phyloP scores from a whole-genome alignment of 2,797 vertebrate species.

The Clarias fuscus region DNA sequence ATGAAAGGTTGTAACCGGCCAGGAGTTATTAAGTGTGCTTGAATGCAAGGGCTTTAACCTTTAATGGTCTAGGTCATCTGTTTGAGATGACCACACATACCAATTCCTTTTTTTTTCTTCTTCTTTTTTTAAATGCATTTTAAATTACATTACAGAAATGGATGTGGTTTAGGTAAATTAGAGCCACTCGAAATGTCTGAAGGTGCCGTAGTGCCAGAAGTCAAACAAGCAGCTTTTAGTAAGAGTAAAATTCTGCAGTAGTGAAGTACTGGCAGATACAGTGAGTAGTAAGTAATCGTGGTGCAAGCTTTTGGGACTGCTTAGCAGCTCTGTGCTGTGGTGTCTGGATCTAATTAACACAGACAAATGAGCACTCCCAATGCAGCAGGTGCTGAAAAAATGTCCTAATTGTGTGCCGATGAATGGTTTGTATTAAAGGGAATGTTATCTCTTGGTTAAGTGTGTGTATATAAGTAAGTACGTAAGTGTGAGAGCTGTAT shows the following conservation, averaged over 20 bases:
- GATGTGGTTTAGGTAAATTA: constrained; percentile 28
- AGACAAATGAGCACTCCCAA: constrained; percentile 51
- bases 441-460: constrained; percentile 49
- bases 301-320: constrained; percentile 36
- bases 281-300: constrained; percentile 42
- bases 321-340: constrained; percentile 40
- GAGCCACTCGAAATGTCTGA: neutral
- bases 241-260: neutral
- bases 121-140: neutral
- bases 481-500: neutral
- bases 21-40: constrained; percentile 59
- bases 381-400: constrained; percentile 59
- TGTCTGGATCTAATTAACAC: constrained; percentile 56
- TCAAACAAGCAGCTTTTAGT: neutral
- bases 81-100: constrained; percentile 36
- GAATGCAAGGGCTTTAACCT: constrained; percentile 56
- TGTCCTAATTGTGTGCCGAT: constrained; percentile 52
- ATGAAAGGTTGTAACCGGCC: constrained; percentile 56
- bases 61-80: constrained; percentile 54
- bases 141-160: constrained; percentile 22
- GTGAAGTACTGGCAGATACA: constrained; percentile 16
- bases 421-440: constrained; percentile 51
- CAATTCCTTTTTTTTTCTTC: constrained; percentile 37
- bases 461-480: constrained; percentile 25
- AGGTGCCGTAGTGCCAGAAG: neutral